Conservation (phyloP, 1,140 invertebrate species). For the Diachasmimorpha longicaudata region DNA sequence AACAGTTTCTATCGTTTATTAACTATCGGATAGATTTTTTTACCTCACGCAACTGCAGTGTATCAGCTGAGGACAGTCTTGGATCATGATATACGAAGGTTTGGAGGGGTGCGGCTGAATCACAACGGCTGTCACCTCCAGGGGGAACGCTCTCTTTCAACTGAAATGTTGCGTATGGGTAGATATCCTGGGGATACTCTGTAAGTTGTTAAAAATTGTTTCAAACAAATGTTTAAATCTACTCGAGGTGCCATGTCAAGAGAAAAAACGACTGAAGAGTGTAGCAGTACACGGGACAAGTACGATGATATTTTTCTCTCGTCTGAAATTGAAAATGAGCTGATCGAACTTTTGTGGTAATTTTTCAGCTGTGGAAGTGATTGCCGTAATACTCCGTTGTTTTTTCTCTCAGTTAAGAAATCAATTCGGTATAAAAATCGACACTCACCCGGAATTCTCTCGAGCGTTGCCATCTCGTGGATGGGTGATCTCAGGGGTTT, state of each 20-base stretch:
- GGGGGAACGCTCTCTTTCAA: conserved; percentile 78
- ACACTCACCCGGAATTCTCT: conserved; percentile 63
- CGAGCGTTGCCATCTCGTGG: conserved; percentile 60
- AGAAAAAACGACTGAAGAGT: conserved; percentile 15
- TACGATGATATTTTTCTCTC: too few relatives aligned
- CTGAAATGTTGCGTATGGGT: conserved; percentile 83
- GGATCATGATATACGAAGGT: conserved; percentile 90
- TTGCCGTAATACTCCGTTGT: too few relatives aligned
- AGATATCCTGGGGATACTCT: conserved; percentile 87
- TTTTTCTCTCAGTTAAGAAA: neutral
- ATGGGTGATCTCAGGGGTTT: conserved; percentile 63
- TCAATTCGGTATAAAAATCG: neutral
- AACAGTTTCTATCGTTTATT: neutral
- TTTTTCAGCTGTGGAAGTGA: too few relatives aligned
- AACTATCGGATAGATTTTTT: neutral
- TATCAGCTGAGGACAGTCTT: conserved; percentile 63
- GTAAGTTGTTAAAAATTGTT: conserved; percentile 38
- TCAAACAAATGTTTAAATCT: conserved; percentile 11
- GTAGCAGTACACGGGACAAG: too few relatives aligned
- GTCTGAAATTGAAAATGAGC: too few relatives aligned
- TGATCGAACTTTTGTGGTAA: too few relatives aligned
- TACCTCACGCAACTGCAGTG: conserved; percentile 67
- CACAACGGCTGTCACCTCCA: conserved; percentile 87
- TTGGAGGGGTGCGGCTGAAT: conserved; percentile 84
- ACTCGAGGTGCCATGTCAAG: neutral